Percentiles rank a stretch among this genome's conserved stretches.
phyloP scores from a whole-genome alignment of 2,113 vertebrate species.

The Scytalopus superciliaris region DNA sequence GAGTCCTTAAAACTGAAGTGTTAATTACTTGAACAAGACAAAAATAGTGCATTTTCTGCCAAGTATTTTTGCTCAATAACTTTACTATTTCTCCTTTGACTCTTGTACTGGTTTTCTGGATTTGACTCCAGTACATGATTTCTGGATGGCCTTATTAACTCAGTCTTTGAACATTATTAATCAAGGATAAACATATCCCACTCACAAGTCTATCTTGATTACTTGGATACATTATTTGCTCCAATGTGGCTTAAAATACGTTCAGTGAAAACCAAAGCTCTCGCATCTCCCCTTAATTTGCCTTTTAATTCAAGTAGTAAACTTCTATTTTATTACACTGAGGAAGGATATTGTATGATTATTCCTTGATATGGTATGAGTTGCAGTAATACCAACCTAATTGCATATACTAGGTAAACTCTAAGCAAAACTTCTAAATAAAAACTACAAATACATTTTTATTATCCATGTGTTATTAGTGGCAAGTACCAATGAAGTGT shows the following conservation, averaged over 20 bases:
- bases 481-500: neutral
- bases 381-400: neutral
- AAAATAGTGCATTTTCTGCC: neutral
- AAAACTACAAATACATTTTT: neutral
- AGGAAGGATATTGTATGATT: neutral
- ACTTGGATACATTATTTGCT: neutral
- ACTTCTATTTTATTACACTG: neutral
- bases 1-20: conserved; percentile 20
- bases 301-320: neutral
- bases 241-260: neutral
- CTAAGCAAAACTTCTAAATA: neutral
- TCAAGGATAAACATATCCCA: neutral
- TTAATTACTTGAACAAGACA: conserved; percentile 51
- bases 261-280: neutral
- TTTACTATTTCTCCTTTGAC: neutral
- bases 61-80: neutral
- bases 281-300: neutral
- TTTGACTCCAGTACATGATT: neutral
- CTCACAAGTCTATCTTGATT: neutral
- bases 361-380: neutral
- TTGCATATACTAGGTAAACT: neutral
- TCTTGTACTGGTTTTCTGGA: neutral
- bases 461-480: neutral
- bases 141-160: neutral
- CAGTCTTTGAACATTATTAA: neutral